These are phyloP conservation scores for Caretta caretta DNA, from an alignment of 2,113 vertebrate genomes.

Conservation along the genomic window DNA sequence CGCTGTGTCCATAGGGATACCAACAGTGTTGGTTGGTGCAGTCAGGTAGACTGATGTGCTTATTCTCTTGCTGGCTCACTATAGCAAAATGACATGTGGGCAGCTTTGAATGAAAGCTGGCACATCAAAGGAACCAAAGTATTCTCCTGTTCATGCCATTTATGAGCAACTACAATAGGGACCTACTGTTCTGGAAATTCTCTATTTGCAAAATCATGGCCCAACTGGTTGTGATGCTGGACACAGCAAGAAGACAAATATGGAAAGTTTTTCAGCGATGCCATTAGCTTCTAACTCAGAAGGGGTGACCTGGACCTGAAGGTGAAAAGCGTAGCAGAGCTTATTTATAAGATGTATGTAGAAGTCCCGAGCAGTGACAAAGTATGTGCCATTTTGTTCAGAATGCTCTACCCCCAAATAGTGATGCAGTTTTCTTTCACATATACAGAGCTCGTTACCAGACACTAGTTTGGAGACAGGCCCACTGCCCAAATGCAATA, in stretches of 20 bases:
- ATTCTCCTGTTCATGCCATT: too few species aligned
- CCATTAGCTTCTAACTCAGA: background rate
- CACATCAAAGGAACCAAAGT: too few species aligned
- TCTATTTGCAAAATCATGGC: background rate
- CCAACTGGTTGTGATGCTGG: background rate
- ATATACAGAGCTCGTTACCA: too few species aligned
- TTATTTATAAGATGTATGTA: background rate
- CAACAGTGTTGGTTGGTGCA: too few species aligned
- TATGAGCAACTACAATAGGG: too few species aligned
- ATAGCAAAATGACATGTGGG: too few species aligned
- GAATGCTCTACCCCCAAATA: background rate
- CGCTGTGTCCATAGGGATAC: too few species aligned
- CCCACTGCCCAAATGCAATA: background rate
- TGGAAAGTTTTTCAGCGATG: background rate
- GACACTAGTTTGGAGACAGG: background rate
- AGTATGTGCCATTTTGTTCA: background rate
- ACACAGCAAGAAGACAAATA: background rate
- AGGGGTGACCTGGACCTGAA: background rate
- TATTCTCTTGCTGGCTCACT: too few species aligned
- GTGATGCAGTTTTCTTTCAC: background rate
- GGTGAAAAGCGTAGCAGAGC: background rate
- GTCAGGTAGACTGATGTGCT: too few species aligned
- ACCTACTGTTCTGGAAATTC: too few species aligned
- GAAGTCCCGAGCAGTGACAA: background rate
- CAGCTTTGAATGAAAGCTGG: too few species aligned